Evolutionary conservation across 2,797 vertebrate genomes (phyloP).

Genomic region (Pseudopleuronectes americanus): DNA sequence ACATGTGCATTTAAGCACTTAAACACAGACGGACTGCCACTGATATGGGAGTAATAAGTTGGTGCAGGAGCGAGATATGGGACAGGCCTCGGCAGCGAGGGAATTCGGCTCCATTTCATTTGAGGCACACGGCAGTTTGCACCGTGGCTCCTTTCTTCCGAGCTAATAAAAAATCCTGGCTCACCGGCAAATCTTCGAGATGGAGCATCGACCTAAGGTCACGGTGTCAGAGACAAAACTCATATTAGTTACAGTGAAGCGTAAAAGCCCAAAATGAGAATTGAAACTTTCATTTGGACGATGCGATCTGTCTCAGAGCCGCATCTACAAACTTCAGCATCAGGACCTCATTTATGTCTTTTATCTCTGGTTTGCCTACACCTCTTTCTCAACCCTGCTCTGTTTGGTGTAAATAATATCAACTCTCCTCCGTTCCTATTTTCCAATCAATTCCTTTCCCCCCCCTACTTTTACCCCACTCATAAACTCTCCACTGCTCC

Average conservation of each 20-base stretch:
- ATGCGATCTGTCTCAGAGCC: constrained; percentile 24
- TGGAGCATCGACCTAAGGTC: constrained; percentile 48
- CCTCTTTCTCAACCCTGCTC: constrained; percentile 9
- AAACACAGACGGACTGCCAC: constrained; percentile 8
- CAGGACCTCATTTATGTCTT: background rate
- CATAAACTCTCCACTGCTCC: constrained; percentile 4
- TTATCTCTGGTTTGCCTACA: constrained; percentile 16
- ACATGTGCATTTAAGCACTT: constrained; percentile 21
- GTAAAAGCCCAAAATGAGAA: constrained; percentile 27
- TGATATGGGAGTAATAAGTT: constrained; percentile 34
- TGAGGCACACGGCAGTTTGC: constrained; percentile 47
- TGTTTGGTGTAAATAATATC: constrained; percentile 25
- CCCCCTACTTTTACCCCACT: background rate
- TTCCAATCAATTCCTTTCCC: constrained; percentile 6
- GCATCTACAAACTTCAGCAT: constrained; percentile 20
- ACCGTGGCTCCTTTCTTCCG: constrained; percentile 33
- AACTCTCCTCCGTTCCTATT: constrained; percentile 31
- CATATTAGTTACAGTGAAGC: constrained; percentile 35
- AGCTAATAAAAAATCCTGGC: constrained; percentile 58
- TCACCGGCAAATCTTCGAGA: constrained; percentile 43
- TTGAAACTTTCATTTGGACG: constrained; percentile 34
- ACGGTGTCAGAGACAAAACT: constrained; percentile 58
- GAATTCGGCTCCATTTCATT: constrained; percentile 56
- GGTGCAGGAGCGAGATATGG: constrained; percentile 28
- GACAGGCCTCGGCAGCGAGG: constrained; percentile 19